These are phyloP conservation scores for Rhagoletis zephyria DNA, from an alignment of 1,140 invertebrate genomes.

Conservation along the genomic window DNA sequence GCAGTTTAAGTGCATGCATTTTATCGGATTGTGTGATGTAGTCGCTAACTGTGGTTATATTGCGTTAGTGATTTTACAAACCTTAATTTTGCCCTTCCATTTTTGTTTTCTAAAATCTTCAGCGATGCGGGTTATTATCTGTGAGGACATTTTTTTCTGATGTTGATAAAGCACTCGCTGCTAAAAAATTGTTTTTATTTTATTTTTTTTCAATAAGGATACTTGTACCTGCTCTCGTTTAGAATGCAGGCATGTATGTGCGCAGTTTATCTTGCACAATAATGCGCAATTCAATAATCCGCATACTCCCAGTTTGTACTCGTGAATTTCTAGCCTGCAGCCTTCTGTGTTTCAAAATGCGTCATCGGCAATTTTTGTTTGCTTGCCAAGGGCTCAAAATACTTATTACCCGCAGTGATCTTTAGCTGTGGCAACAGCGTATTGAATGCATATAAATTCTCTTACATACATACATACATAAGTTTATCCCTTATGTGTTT, in stretches of 20 bases:
- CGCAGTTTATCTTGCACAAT: background rate
- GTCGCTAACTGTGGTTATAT: background rate
- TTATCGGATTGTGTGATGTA: too few species aligned
- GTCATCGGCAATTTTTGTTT: background rate
- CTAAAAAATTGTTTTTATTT: background rate
- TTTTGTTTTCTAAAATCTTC: background rate
- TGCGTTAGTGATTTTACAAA: too few species aligned
- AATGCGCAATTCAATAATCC: background rate
- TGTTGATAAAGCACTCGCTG: slow-evolving; percentile 37
- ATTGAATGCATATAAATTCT: too few species aligned
- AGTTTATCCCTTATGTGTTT: too few species aligned
- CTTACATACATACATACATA: too few species aligned
- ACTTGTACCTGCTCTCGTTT: too few species aligned
- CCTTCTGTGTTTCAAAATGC: background rate
- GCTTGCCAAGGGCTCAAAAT: background rate
- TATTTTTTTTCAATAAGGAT: too few species aligned
- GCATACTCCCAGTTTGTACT: background rate
- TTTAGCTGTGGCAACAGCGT: background rate
- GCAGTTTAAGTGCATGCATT: too few species aligned
- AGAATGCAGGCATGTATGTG: background rate
- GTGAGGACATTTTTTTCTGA: background rate
- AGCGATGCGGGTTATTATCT: background rate
- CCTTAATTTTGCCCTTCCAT: background rate
- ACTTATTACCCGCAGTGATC: background rate
- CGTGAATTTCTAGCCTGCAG: background rate